Evolutionary conservation across 2,113 vertebrate genomes (phyloP).

Genomic region (Artemisiospiza belli): DNA sequence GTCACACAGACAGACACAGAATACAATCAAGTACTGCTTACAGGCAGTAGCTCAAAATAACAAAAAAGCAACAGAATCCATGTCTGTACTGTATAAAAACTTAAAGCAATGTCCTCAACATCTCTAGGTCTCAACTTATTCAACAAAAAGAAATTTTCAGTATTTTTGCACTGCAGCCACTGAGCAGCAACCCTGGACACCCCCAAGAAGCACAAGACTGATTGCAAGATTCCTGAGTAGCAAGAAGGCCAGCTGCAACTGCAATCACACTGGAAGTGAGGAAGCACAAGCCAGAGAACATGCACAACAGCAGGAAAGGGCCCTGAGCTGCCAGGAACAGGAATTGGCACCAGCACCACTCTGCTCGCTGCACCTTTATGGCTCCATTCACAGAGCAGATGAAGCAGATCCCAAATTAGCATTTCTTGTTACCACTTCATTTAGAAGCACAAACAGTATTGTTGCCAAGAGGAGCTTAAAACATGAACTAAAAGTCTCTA

Average conservation of each 20-base stretch:
- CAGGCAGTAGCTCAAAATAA: not conserved
- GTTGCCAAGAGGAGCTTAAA: not conserved
- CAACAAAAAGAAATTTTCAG: not conserved
- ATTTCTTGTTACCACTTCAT: not conserved
- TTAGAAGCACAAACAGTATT: fast-evolving
- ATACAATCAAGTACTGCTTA: not conserved
- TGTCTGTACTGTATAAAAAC: not conserved
- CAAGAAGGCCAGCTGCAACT: not conserved
- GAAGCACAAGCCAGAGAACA: fast-evolving
- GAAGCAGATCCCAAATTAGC: not conserved
- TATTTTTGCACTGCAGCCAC: not conserved
- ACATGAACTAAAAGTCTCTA: not conserved
- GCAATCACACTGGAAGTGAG: fast-evolving
- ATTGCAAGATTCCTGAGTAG: not conserved
- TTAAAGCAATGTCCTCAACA: not conserved
- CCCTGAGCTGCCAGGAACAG: fast-evolving
- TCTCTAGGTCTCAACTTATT: not conserved
- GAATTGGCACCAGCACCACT: not conserved
- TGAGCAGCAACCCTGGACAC: not conserved
- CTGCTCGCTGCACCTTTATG: not conserved
- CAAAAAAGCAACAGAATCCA: not conserved
- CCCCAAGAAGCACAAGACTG: not conserved
- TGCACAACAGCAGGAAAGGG: fast-evolving
- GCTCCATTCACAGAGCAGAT: fast-evolving
- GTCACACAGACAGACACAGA: not conserved